phyloP scores from a whole-genome alignment of 2,797 vertebrate genomes.

The Acanthornis magna region DNA sequence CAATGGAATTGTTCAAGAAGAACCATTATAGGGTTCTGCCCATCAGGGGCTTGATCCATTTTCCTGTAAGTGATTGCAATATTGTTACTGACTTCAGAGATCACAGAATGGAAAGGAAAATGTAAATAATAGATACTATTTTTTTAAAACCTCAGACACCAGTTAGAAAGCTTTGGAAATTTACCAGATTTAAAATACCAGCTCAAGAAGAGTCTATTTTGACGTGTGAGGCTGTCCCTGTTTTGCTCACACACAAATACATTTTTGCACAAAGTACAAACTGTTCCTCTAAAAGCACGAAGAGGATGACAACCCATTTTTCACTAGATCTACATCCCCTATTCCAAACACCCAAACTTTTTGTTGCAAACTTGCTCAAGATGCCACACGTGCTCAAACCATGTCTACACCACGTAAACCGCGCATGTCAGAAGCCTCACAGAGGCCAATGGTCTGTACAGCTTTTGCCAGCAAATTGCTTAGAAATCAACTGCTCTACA shows the following conservation, averaged over 20 bases:
- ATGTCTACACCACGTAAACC: fast-evolving
- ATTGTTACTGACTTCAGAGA: background rate
- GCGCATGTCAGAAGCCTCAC: fast-evolving
- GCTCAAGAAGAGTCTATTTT: background rate
- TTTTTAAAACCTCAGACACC: background rate
- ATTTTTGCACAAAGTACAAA: background rate
- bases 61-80: background rate
- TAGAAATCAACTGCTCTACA: background rate
- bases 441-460: background rate
- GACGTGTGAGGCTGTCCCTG: background rate
- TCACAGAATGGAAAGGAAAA: background rate
- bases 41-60: conserved; percentile 14
- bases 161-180: background rate
- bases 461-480: background rate
- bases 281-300: background rate
- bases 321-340: background rate
- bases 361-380: background rate
- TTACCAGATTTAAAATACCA: background rate
- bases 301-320: background rate
- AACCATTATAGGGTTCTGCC: background rate
- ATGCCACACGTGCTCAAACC: background rate
- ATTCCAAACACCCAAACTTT: background rate
- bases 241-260: background rate
- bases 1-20: background rate
- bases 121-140: background rate